Evolutionary conservation across 2,113 vertebrate species (phyloP), one percentile per base, ranked within the genome.

Genomic region (Oreochromis aureus): DNA sequence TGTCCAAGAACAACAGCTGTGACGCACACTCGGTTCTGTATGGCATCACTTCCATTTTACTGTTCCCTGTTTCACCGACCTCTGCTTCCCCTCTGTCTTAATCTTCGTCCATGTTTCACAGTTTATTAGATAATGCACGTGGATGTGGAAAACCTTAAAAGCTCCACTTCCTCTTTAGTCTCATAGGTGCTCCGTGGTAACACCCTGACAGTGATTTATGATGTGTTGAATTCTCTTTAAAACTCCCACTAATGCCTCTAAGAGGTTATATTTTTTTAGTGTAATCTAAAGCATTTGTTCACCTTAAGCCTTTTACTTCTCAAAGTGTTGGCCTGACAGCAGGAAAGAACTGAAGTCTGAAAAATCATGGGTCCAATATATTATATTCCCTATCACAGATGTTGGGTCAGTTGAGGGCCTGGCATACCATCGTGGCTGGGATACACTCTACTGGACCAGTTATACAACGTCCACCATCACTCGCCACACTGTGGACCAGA

Each of bases 351-450:
- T 58, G 22, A 81, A 79, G 41, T 78, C 56, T 39, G 34, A 69
- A 22, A 46, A 2, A 5, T 83, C 13, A 41, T 71, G n/a, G 11
- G n/a, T 81, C 16, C 34, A 36, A 6, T 18, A 18, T 73, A 30
- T 73, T 27, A 53, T 71, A 8, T 83, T 22, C 6, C 87, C 16
- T 83, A 32, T 86, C 22, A 7, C 95, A 99, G 98, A 98, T 2
- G 98, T 99, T 73, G 98, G 98, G 76, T 99, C 98, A 0, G 98
- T 99, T 87, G 98, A 99, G 93, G 98, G 98, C n/a, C 95, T 99
- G 95, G 98, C 98, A 0, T 99, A 99, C 94, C 98, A 99, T 94
- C 97, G 98, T 0, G 97, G 96, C 87, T 99, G 98, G 98, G 98
- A 99, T 82, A 98, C 98, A 0, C 97, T 99, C 7, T 99, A 99